Evolutionary conservation across 1,140 invertebrate genomes (phyloP).

Genomic region (Diorhabda sublineata): DNA sequence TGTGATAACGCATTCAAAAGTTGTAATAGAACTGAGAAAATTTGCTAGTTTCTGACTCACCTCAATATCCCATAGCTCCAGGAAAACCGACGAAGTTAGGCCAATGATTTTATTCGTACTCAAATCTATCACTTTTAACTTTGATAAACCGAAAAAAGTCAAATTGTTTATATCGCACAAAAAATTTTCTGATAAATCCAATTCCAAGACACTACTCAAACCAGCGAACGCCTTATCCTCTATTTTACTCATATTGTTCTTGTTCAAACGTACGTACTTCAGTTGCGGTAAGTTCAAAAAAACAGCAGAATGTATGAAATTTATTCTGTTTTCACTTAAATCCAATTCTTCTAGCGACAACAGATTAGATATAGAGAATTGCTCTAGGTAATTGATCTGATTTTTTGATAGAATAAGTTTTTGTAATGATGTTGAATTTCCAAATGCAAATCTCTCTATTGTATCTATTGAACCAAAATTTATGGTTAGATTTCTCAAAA

Average conservation of each 20-base stretch:
- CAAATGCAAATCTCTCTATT: conserved; percentile 11
- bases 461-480: conserved; percentile 6
- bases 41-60: background rate
- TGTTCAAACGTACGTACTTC: conserved; percentile 14
- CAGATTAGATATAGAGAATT: conserved; percentile 13
- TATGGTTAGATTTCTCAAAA: conserved; percentile 9
- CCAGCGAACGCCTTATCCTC: conserved; percentile 11
- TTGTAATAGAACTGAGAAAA: no score
- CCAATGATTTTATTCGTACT: conserved; percentile 12
- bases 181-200: conserved; percentile 17
- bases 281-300: conserved; percentile 9
- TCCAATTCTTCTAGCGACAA: background rate
- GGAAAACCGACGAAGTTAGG: conserved; percentile 11
- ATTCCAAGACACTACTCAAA: conserved; percentile 10
- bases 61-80: conserved; percentile 15
- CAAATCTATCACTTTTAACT: conserved; percentile 16
- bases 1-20: no score
- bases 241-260: conserved; percentile 10
- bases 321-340: conserved; percentile 6
- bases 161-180: conserved; percentile 14
- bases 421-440: conserved; percentile 10
- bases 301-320: background rate
- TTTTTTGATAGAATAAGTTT: conserved; percentile 11
- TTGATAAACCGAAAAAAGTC: conserved; percentile 18
- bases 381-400: conserved; percentile 14